Evolutionary conservation across 2,113 vertebrate genomes (phyloP).

Genomic region (Hipposideros armiger): DNA sequence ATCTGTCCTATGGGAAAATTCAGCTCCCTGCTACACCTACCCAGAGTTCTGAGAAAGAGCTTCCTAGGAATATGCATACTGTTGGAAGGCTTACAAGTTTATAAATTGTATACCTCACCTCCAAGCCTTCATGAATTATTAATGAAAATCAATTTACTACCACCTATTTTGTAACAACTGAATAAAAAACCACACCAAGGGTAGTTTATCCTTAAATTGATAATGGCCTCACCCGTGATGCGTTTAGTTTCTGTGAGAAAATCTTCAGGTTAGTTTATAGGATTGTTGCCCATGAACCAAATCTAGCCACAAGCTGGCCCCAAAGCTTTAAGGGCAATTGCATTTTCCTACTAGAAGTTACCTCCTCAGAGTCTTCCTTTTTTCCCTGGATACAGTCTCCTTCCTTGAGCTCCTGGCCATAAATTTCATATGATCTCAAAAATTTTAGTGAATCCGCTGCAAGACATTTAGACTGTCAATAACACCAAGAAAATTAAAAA

Average conservation of each 20-base stretch:
- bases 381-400: neutral
- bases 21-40: neutral
- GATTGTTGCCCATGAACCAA: neutral
- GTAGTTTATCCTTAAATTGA: neutral
- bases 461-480: neutral
- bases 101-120: neutral
- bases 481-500: neutral
- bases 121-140: slow-evolving; percentile 4
- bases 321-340: neutral
- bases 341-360: neutral
- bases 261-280: neutral
- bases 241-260: neutral
- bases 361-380: neutral
- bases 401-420: neutral
- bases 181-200: neutral
- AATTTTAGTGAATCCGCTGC: neutral
- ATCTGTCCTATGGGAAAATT: neutral
- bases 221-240: neutral
- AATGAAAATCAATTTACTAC: neutral
- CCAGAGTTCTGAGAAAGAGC: neutral
- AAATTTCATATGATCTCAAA: neutral
- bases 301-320: neutral
- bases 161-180: neutral
- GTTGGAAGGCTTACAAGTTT: neutral
- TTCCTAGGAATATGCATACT: neutral